Conservation (phyloP, 2,888 invertebrate species). For the Merodon equestris region DNA sequence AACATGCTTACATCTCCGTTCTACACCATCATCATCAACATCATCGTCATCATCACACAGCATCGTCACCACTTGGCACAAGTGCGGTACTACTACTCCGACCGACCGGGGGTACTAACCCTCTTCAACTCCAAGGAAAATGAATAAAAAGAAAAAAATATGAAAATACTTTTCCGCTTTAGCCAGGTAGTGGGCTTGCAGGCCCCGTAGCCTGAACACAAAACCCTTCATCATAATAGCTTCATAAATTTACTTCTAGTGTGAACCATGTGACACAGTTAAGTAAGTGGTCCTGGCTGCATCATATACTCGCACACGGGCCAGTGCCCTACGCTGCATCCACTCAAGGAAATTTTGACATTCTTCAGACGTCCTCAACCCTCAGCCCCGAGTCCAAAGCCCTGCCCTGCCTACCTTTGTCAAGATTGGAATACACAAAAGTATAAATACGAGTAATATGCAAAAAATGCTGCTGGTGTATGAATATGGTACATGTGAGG, state of each 20-base stretch:
- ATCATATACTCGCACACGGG: not conserved
- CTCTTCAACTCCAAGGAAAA: constrained; percentile 10
- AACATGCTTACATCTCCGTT: too few relatives aligned
- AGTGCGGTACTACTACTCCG: constrained; percentile 8
- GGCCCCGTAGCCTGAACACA: constrained; percentile 7
- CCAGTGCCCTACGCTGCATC: not conserved
- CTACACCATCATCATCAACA: too few relatives aligned
- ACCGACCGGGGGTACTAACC: not conserved
- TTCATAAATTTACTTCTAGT: constrained; percentile 41
- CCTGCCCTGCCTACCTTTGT: constrained; percentile 13
- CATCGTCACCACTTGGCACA: constrained; percentile 14
- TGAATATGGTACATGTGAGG: too few relatives aligned
- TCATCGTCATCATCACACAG: too few relatives aligned
- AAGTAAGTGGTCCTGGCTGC: constrained; percentile 36
- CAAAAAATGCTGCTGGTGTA: too few relatives aligned
- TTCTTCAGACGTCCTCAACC: constrained; percentile 32
- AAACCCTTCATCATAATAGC: constrained; percentile 16
- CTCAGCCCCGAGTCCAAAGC: not conserved
- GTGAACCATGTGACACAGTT: constrained; percentile 56
- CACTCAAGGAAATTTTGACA: constrained; percentile 42
- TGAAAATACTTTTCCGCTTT: constrained; percentile 3
- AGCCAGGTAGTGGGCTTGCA: too few relatives aligned
- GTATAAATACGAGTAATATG: constrained; percentile 55
- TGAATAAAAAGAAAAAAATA: not conserved
- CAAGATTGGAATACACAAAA: constrained; percentile 36